These are phyloP conservation scores for Anastrepha ludens DNA, from an alignment of 1,140 invertebrate genomes.

Conservation along the genomic window DNA sequence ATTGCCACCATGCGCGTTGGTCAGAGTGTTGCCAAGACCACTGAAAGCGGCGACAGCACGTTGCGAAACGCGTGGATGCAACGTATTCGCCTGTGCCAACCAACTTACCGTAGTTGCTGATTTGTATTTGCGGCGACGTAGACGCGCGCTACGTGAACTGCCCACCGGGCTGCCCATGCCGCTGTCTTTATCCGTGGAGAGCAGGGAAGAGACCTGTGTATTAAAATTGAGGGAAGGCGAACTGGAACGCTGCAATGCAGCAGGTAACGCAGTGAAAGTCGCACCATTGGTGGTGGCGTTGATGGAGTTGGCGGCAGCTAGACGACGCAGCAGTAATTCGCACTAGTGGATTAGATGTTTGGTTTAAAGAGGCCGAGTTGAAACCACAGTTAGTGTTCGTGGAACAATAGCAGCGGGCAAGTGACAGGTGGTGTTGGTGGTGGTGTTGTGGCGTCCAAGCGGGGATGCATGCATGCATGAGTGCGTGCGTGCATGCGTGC, in stretches of 20 bases:
- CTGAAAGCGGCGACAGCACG: constrained; percentile 26
- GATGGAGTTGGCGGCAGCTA: constrained; percentile 56
- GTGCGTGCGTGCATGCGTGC: neutral
- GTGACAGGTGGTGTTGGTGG: neutral
- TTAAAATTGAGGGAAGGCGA: constrained; percentile 46
- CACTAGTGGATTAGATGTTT: constrained; percentile 59
- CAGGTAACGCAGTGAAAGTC: constrained; percentile 4
- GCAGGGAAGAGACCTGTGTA: constrained; percentile 61
- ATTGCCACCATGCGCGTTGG: constrained; percentile 37
- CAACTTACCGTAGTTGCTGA: constrained; percentile 55
- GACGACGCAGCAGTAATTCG: constrained; percentile 65
- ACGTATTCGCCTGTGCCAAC: constrained; percentile 60
- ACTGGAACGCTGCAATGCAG: constrained; percentile 19
- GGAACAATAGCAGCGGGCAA: neutral
- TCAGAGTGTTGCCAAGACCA: constrained; percentile 3
- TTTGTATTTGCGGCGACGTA: constrained; percentile 65
- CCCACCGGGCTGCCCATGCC: constrained; percentile 72
- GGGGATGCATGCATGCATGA: neutral
- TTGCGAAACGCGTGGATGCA: constrained; percentile 63
- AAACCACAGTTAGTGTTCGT: constrained; percentile 11
- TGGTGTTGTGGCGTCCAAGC: neutral
- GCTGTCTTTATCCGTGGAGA: constrained; percentile 71
- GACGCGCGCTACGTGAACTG: constrained; percentile 68
- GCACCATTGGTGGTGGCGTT: constrained; percentile 54
- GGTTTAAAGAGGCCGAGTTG: constrained; percentile 32